Conservation (phyloP, 2,113 vertebrate species). For the Ciconia maguari region DNA sequence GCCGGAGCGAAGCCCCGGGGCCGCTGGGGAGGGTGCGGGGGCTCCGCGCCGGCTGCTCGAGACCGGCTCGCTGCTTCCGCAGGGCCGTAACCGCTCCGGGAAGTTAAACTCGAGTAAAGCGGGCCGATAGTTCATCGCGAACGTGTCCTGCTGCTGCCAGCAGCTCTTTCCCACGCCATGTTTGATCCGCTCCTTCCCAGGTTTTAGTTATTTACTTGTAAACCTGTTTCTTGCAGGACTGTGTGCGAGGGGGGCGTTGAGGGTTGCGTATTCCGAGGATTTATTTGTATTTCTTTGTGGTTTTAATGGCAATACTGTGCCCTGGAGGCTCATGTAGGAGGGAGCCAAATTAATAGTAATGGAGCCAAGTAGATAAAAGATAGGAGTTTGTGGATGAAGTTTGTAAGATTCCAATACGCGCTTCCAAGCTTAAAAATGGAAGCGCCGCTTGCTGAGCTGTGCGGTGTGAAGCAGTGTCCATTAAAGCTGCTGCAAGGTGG, state of each 20-base stretch:
- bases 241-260: not conserved
- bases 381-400: not conserved
- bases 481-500: not conserved
- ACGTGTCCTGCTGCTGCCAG: not conserved
- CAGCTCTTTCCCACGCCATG: not conserved
- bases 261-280: not conserved
- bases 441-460: not conserved
- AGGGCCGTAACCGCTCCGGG: not conserved
- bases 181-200: not conserved
- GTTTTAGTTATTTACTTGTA: not conserved
- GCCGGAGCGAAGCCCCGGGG: not conserved
- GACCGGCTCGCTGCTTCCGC: not conserved
- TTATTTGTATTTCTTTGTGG: slow-evolving; percentile 27
- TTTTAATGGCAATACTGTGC: slow-evolving; percentile 26
- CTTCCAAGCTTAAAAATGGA: not conserved
- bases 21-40: not conserved
- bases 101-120: accelerated
- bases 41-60: not conserved
- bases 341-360: not conserved
- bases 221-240: not conserved
- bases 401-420: not conserved
- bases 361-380: slow-evolving; percentile 1
- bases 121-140: accelerated
- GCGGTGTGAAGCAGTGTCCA: not conserved
- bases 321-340: slow-evolving; percentile 28